Base-by-base conservation (phyloP, 2,797 vertebrate genomes). In the Smutsia temminckii region DNA sequence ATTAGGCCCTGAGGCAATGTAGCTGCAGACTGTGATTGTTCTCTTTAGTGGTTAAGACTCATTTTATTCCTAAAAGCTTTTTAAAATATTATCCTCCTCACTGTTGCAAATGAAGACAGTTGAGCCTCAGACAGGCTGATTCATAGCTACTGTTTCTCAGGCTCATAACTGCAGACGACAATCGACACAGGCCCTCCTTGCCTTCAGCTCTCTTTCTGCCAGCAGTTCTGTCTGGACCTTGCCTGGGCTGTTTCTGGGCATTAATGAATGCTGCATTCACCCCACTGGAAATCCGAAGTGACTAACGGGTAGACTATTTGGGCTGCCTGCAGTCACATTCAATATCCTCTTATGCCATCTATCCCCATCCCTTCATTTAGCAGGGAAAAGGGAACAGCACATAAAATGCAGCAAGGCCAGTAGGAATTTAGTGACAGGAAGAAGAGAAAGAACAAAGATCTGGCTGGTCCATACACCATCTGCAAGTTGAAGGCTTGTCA, bases 81-180 rank as follows among this genome's bases (percentile, higher is more conserved):
- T 95, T 89, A 96, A 97, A 97, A 96, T 96, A 96, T 97, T 97
- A 95, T 96, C 95, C 94, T 96, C 95, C 96, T 94, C 91, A 88
- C 89, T 97, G 88, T 89, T 95, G 92, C 75, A 96, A 94, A 95
- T 96, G 94, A 91, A 95, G 97, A 95, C 88, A 94, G 92, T 74
- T 89, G 75, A 95, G 37, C 71, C 92, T 97, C 96, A 97, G 96
- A 97, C 91, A 74, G 79, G 77, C 95, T 97, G 97, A 98, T 95
- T 98, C 97, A 98, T 95, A 91, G 91, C 84, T 96, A 90, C 89
- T 95, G 2, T 97, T 97, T 96, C 91, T 97, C 96, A 97, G 95
- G 40, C 81, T 96, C 83, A 46, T 93, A 87, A 94, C 95, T 96
- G 75, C 87, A 94, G 86, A 96, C 0, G 79, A 97, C 97, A 97